Conservation (phyloP, 2,888 invertebrate species). For the Iselma pallidipennis region DNA sequence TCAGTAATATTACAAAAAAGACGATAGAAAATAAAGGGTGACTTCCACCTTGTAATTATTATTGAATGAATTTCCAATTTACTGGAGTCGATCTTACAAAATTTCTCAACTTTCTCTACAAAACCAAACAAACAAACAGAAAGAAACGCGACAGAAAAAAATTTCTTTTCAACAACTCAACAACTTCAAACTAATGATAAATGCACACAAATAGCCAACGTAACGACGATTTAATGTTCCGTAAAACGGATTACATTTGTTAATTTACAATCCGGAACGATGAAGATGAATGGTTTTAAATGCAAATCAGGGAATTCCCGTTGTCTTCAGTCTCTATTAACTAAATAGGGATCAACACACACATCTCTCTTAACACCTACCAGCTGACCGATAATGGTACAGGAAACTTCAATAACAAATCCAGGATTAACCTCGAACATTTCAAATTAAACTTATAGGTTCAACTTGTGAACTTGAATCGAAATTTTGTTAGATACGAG, state of each 20-base stretch:
- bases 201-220: neutral
- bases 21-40: neutral
- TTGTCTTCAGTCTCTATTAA: neutral
- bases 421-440: too few relatives aligned
- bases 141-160: too few relatives aligned
- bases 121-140: neutral
- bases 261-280: slow-evolving; percentile 15
- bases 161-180: too few relatives aligned
- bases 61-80: neutral
- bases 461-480: too few relatives aligned
- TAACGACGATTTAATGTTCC: neutral
- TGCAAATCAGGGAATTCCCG: slow-evolving; percentile 14
- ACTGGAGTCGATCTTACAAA: neutral
- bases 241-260: slow-evolving; percentile 5
- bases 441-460: too few relatives aligned
- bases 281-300: slow-evolving; percentile 15
- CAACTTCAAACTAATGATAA: neutral
- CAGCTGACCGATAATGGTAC: too few relatives aligned
- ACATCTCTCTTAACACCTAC: too few relatives aligned
- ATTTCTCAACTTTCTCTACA: neutral
- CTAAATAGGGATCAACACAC: too few relatives aligned
- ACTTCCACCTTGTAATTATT: neutral
- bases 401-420: too few relatives aligned
- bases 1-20: too few relatives aligned
- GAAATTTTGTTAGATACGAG: too few relatives aligned